Conservation (phyloP, 1,140 invertebrate species). For the Batillaria attramentaria region DNA sequence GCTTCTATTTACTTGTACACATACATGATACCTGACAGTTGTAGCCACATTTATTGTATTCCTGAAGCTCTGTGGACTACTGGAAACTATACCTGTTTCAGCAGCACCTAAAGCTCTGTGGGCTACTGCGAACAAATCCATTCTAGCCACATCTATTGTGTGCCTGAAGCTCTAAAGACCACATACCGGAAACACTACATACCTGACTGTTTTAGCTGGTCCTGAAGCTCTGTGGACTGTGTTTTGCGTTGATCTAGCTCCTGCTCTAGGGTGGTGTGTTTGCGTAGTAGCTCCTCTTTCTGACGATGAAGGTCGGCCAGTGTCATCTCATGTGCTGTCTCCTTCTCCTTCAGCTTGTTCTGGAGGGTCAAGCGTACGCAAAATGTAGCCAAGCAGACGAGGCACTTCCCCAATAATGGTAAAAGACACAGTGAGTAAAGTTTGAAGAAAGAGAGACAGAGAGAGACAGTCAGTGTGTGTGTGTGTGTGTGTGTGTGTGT, state of each 20-base stretch:
- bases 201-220: neutral
- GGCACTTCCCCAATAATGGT: neutral
- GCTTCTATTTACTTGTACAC: too few species aligned
- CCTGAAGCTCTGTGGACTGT: conserved; percentile 16
- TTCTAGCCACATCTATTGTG: too few species aligned
- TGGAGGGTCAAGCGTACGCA: too few species aligned
- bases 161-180: too few species aligned
- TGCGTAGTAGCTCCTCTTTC: conserved; percentile 31
- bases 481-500: too few species aligned
- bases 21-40: too few species aligned
- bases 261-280: conserved; percentile 4
- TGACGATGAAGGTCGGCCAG: conserved; percentile 44
- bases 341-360: conserved; percentile 57
- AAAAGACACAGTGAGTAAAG: neutral
- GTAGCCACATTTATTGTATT: too few species aligned
- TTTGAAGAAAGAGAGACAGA: neutral
- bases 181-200: neutral
- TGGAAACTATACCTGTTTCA: too few species aligned
- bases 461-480: neutral
- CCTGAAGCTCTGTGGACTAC: too few species aligned
- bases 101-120: too few species aligned
- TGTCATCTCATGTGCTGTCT: conserved; percentile 48
- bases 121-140: too few species aligned
- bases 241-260: conserved; percentile 5
- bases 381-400: too few species aligned